Evolutionary conservation across 2,888 invertebrate genomes (phyloP), one percentile per base, ranked within the genome.

Genomic region (Pandemis corylana): DNA sequence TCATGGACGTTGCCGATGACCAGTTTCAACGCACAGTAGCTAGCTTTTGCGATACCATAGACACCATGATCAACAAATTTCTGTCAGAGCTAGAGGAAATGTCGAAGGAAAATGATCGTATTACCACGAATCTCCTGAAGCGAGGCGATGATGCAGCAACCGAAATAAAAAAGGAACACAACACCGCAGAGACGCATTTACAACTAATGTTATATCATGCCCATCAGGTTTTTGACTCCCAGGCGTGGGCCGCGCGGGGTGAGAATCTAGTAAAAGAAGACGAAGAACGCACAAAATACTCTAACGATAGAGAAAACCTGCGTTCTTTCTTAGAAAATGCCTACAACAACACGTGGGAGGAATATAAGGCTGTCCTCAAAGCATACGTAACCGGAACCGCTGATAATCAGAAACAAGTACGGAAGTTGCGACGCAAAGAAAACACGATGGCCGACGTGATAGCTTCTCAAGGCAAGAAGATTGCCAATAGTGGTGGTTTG

Each of bases 11-110:
- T 75, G 95, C 96, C 4, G 96, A 96, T 84, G 91, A 95, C 41
- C 96, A 97, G 82, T 96, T 96, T 80, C 93, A 95, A 75, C 94
- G 95, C 77, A 95, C 96, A 67, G 95, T 96, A 78, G 93, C 96
- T 68, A 95, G 95, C 61, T 96, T 96, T 85, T 95, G 96, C 71
- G 94, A 95, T 72, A 95, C 95, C 41, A 94, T 97, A 65, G 95
- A 96, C 77, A 91, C 92, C 72, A 95, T 96, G 85, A 95, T 96
- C 70, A 95, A 87, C 69, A 93, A 92, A 78, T 94, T 93, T 80
- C 80, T 91, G 42, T 61, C 76, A 2, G 91, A 93, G 56, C 82
- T 94, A 53, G 91, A 94, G 63, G 80, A 81, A 2, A 66, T 94
- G 76, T 87, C 88, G 2, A 85, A 85, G 76, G 82, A 89, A 3